Conservation (phyloP, 2,113 vertebrate genomes). For the Columba livia region DNA sequence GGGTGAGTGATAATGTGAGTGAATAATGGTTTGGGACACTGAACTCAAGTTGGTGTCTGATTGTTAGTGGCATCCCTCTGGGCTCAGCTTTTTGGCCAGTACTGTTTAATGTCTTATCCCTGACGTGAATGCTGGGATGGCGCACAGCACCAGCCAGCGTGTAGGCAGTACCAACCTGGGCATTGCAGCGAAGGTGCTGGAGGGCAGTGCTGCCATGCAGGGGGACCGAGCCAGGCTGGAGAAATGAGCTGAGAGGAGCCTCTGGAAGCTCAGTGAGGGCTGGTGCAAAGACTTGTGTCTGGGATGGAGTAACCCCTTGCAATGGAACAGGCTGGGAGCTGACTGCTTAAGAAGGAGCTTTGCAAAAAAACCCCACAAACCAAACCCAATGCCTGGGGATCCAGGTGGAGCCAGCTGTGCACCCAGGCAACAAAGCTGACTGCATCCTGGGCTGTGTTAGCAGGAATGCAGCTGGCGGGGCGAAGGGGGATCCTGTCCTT, state of each 20-base stretch:
- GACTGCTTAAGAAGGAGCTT: background rate
- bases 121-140: background rate
- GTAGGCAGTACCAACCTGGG: fast-evolving
- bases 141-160: background rate
- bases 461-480: background rate
- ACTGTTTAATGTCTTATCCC: background rate
- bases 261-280: background rate
- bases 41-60: background rate
- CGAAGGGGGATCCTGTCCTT: background rate
- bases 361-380: background rate
- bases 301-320: background rate
- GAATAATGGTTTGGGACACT: background rate
- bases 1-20: fast-evolving
- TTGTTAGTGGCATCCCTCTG: background rate
- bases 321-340: background rate
- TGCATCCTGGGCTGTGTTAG: background rate
- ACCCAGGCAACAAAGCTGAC: background rate
- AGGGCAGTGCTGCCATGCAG: background rate
- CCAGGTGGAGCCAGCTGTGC: background rate
- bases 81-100: background rate
- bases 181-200: background rate
- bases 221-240: fast-evolving
- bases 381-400: background rate
- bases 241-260: background rate
- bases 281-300: background rate